A percentile compares a stretch with the other conserved stretches of the same genome.
Conservation (phyloP, 2,113 vertebrate genomes). For the Ammodytes marinus region DNA sequence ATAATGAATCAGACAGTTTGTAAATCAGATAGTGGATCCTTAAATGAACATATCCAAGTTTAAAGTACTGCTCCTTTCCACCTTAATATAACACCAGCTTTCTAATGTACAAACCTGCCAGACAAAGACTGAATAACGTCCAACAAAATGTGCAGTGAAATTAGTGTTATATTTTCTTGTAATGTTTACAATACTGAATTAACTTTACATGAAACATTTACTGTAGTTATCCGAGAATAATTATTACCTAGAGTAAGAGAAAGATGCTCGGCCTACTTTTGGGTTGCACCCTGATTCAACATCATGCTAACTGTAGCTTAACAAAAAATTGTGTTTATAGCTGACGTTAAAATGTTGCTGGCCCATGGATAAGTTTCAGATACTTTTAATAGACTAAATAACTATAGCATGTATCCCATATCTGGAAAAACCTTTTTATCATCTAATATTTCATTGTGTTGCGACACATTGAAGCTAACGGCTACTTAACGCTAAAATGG, state of each 20-base stretch:
- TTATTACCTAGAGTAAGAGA: fast-evolving
- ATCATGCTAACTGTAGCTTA: slow-evolving; percentile 15
- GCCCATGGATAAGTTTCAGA: fast-evolving
- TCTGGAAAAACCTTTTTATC: background rate
- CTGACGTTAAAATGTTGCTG: too few species aligned
- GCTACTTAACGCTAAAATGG: slow-evolving; percentile 64
- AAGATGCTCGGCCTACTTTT: slow-evolving; percentile 15
- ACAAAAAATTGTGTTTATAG: background rate
- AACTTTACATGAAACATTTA: too few species aligned
- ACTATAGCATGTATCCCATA: fast-evolving
- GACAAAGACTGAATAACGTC: background rate
- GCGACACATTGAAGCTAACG: background rate
- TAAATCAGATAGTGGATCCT: background rate
- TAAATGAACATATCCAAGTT: too few species aligned
- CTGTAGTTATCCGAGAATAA: fast-evolving
- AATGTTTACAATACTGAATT: background rate
- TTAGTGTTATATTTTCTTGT: background rate
- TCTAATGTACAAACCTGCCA: background rate
- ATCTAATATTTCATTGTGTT: background rate
- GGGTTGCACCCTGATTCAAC: background rate
- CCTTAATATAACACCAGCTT: background rate
- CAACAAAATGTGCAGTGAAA: background rate
- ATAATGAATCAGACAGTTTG: background rate
- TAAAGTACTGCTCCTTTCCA: background rate
- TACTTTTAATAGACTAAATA: background rate